phyloP scores from a whole-genome alignment of 2,113 vertebrate genomes.

The Notarius lentiginosus region DNA sequence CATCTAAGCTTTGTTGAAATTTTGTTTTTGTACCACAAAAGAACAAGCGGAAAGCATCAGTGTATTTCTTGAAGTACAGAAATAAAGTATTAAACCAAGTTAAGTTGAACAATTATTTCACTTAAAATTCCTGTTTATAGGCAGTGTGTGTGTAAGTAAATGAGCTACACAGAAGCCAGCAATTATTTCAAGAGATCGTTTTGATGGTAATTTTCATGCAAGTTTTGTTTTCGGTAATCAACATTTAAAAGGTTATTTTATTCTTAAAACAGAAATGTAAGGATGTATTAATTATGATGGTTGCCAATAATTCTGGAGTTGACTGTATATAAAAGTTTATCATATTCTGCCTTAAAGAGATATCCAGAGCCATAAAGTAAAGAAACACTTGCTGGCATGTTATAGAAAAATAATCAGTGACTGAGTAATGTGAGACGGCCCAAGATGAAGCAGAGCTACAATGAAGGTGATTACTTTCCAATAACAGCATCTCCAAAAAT shows the following conservation, averaged over 20 bases:
- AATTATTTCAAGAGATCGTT: neutral
- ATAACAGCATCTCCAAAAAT: too few species aligned
- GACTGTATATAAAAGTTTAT: neutral
- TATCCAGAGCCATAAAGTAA: neutral
- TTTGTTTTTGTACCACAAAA: constrained; percentile 16
- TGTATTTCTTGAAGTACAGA: neutral
- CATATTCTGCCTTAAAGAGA: neutral
- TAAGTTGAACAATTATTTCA: neutral
- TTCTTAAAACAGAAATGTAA: neutral
- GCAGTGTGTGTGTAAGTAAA: neutral
- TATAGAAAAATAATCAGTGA: neutral
- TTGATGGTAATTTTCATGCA: neutral
- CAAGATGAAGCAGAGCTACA: neutral
- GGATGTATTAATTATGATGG: neutral
- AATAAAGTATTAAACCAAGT: neutral
- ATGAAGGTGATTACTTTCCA: neutral
- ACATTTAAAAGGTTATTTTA: neutral
- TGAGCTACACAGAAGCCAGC: neutral
- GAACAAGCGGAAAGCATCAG: neutral
- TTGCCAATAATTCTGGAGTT: neutral
- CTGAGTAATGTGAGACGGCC: neutral
- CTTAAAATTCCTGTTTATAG: neutral
- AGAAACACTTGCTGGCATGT: neutral
- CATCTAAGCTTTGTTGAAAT: neutral
- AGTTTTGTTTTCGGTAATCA: neutral